Base-by-base conservation (phyloP, 2,113 vertebrate genomes). In the Chaenocephalus aceratus region DNA sequence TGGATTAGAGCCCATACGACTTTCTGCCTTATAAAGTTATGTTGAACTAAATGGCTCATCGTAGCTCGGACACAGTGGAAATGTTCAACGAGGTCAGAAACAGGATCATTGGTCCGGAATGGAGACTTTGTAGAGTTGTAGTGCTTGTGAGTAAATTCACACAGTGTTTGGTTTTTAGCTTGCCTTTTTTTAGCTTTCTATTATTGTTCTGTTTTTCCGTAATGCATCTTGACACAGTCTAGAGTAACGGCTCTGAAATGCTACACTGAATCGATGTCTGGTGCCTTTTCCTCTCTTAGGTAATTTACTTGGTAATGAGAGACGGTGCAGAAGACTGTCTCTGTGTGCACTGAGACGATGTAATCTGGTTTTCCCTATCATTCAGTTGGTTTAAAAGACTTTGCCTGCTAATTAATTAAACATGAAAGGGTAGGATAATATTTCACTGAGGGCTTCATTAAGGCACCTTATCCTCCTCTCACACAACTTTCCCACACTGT, bases 221-320 rank as follows among this genome's bases (percentile, higher is more conserved):
- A 88, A 92, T 87, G 87, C 57, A 18, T 88, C 90, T 66, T 85
- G 92, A 89, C 92, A 89, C 88, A 79, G 86, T 91, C 74, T 86
- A 86, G 86, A 85, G 83, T 92, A 90, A 92, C 90, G 91, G 79
- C 78, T 90, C 88, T 89, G 91, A 93, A 92, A 91, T 68, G 74
- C 83, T 86, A 90, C 82, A 84, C 89, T 72, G 78, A 94, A 93
- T 94, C 91, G 64, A 94, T 92, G 91, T 81, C 73, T 83, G 72
- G 84, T 92, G 91, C 79, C 74, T 88, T 91, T 89, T 82, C 87
- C 88, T 90, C 83, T 92, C 90, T 80, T 75, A 90, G 89, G 91
- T 90, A 82, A 94, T 91, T 93, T 88, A 89, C 85, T 86, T 73
- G 79, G 88, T 94, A 94, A 95, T 93, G 89, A 92, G 91, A 90